Evolutionary conservation across 2,113 vertebrate genomes (phyloP).

Genomic region (Tetraodon nigroviridis): DNA sequence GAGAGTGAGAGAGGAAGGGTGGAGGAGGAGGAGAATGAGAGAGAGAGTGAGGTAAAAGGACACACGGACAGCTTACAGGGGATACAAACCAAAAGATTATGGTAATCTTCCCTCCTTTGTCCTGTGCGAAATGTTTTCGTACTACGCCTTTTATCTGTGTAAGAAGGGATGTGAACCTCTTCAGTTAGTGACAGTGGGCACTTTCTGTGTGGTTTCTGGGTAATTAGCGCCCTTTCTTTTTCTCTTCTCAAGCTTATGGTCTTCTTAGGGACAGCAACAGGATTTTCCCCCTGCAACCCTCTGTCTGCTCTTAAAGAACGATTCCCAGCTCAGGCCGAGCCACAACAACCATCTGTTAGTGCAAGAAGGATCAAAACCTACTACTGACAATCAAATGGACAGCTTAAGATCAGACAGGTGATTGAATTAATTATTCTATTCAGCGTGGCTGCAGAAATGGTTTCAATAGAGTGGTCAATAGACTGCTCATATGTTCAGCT

Average conservation of each 20-base stretch:
- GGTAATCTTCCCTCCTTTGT: conserved; percentile 97
- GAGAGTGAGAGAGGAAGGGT: conserved; percentile 49
- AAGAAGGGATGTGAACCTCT: conserved; percentile 99
- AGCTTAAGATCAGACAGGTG: conserved; percentile 81
- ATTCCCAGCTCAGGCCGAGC: conserved; percentile 80
- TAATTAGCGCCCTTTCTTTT: conserved; percentile 99
- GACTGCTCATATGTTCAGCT: conserved; percentile 60
- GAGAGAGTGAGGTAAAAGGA: conserved; percentile 63
- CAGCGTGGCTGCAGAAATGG: conserved; percentile 37
- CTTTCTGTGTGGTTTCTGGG: conserved; percentile 99
- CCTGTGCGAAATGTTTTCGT: conserved; percentile 98
- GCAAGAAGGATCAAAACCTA: conserved; percentile 87
- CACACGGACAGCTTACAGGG: conserved; percentile 97
- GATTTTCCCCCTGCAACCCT: conserved; percentile 87
- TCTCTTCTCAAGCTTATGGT: conserved; percentile 98
- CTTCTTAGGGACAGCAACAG: conserved; percentile 96
- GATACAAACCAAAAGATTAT: conserved; percentile 99
- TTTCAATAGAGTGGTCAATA: conserved; percentile 50
- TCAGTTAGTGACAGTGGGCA: conserved; percentile 95
- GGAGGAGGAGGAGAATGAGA: conserved; percentile 44
- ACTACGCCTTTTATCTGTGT: conserved; percentile 99
- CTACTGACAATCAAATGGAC: conserved; percentile 80
- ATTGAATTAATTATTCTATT: conserved; percentile 72
- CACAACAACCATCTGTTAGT: conserved; percentile 95
- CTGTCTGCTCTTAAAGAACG: conserved; percentile 83